Base-by-base conservation (phyloP, 2,888 invertebrate species). In the Asteroscopus sphinx region DNA sequence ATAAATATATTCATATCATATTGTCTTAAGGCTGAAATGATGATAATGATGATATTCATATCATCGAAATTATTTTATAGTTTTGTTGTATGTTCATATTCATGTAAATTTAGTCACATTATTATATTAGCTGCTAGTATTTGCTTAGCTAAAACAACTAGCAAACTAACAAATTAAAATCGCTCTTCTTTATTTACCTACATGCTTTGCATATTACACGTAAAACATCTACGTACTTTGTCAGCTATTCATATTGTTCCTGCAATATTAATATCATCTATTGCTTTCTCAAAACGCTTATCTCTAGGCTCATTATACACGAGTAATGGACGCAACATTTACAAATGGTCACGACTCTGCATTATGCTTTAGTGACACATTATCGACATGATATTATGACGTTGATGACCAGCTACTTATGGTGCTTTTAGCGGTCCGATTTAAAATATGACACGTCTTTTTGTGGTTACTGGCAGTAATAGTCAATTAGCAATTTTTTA, bases 331-430 rank as follows among this genome's bases (percentile, higher is more conserved):
- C 66, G 72, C 53, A 64, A 78, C 81, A 82, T 85, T 87, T 81
- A 83, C 80, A 77, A 80, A 83, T 81, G 78, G 87, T 86, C 87
- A 87, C 85, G 88, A 87, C 76, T 76, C 67, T 58, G 73, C 72
- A 67, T 76, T 81, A 73, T 79, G 67, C 57, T 58, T 61, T 74
- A 73, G 73, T 77, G 76, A 75, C 77, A 78, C 72, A 73, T 79
- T 76, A 82, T 82, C 77, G 75, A 71, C 65, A 70, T 71, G 67
- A 77, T 68, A 77, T 77, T 74, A 80, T 79, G 74, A 81, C 71
- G 67, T 72, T 81, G 78, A 79, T 75, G 79, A 66, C 69, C 68
- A 30, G 68, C 68, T 60, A 67, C 73, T 68, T 70, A 77, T 70
- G 63, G 73, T 57, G 68, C 71, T 68, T 74, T 73, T 75, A 73